Conservation (phyloP, 2,888 invertebrate genomes). For the Scaptodrosophila latifasciaeformis region DNA sequence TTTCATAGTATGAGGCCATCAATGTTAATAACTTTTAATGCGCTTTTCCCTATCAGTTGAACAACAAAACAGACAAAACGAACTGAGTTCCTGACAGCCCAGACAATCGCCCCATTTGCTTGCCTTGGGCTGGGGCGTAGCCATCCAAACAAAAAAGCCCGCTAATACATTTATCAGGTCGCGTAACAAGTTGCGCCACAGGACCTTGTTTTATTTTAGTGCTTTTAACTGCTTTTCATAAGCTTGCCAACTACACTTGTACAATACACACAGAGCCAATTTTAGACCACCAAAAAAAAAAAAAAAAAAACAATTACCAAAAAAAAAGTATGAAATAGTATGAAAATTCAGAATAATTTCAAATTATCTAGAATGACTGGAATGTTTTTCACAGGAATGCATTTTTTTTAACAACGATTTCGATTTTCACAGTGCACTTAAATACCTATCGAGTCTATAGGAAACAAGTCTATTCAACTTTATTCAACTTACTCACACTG, state of each 20-base stretch:
- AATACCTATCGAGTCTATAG: neutral
- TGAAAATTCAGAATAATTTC: no score
- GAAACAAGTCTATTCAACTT: no score
- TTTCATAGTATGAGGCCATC: no score
- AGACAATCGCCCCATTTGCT: no score
- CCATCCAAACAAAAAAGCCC: no score
- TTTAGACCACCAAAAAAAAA: no score
- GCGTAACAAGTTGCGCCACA: slow-evolving; percentile 55
- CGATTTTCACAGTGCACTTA: neutral
- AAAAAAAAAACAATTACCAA: no score
- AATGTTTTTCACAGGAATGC: no score
- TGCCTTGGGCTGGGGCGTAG: neutral
- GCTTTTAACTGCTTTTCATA: slow-evolving; percentile 44
- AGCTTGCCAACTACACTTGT: slow-evolving; percentile 11
- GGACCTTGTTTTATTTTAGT: slow-evolving; percentile 44
- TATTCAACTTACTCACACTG: no score
- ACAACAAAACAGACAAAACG: slow-evolving; percentile 44
- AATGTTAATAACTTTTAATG: slow-evolving; percentile 48
- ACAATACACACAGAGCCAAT: neutral
- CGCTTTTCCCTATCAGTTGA: slow-evolving; percentile 38
- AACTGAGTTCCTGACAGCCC: no score
- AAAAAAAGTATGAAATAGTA: no score
- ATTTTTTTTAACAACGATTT: neutral
- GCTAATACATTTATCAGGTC: slow-evolving; percentile 44
- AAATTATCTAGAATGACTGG: no score